Percentiles rank a stretch among this genome's conserved stretches.
phyloP scores from a whole-genome alignment of 2,113 vertebrate species.

The Chloroceryle aenea region DNA sequence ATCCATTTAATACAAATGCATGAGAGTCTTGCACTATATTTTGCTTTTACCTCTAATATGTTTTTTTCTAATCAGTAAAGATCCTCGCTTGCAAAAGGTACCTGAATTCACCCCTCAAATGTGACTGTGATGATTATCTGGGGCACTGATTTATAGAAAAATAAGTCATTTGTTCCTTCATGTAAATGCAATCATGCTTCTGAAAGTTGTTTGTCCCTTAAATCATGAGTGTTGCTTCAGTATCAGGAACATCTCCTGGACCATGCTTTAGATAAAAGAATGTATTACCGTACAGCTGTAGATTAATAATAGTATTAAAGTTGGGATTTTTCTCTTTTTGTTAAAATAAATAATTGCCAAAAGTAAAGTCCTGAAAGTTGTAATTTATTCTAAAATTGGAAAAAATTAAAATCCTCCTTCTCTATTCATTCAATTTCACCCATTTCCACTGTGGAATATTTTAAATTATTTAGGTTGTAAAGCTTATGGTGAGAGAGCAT shows the following conservation, averaged over 20 bases:
- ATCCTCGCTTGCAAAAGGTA: background rate
- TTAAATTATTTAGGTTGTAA: background rate
- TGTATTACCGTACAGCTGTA: fast-evolving
- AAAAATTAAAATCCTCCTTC: background rate
- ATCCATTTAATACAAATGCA: background rate
- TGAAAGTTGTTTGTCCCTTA: background rate
- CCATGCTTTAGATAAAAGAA: background rate
- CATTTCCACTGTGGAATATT: background rate
- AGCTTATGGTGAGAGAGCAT: background rate
- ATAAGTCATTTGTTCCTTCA: background rate
- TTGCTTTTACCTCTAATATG: background rate
- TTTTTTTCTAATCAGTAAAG: background rate
- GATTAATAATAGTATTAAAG: background rate
- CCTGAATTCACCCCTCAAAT: background rate
- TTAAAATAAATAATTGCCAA: background rate
- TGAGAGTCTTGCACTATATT: background rate
- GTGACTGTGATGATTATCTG: background rate
- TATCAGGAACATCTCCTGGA: background rate
- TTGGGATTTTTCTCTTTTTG: background rate
- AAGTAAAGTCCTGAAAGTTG: background rate
- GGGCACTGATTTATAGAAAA: background rate
- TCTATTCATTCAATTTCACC: background rate
- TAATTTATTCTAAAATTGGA: background rate
- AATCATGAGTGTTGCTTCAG: background rate
- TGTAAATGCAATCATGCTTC: background rate